Evolutionary conservation across 2,888 invertebrate genomes (phyloP).

Genomic region (Boloria selene): DNA sequence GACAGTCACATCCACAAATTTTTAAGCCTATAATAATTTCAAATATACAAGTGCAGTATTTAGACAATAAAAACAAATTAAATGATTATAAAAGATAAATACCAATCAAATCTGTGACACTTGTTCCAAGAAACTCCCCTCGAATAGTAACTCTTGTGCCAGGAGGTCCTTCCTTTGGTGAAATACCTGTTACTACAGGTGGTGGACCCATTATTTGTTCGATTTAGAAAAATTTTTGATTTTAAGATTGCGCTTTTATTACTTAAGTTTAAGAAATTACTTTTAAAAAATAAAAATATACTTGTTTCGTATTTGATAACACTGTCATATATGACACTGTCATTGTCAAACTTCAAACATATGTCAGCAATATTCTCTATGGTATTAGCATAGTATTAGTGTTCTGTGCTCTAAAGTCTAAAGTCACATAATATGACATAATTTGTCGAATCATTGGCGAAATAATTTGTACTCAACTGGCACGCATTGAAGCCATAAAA

Average conservation of each 20-base stretch:
- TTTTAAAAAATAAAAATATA: background rate
- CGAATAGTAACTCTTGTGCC: slow-evolving; percentile 97
- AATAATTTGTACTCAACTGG: no score
- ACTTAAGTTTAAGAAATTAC: background rate
- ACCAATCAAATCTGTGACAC: slow-evolving; percentile 93
- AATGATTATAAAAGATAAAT: slow-evolving; percentile 42
- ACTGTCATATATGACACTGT: no score
- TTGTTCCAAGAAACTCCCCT: slow-evolving; percentile 96
- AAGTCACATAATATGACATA: no score
- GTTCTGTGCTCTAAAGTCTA: no score
- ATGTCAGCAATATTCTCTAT: no score
- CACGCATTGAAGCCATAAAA: no score
- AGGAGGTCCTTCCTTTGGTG: slow-evolving; percentile 99
- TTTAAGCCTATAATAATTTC: slow-evolving; percentile 86
- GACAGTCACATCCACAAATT: slow-evolving; percentile 97
- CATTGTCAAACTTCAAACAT: no score
- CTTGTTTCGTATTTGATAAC: background rate
- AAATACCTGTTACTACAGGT: slow-evolving; percentile 97
- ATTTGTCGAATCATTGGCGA: no score
- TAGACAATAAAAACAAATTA: no score
- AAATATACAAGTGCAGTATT: no score
- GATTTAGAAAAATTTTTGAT: background rate
- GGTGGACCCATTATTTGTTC: slow-evolving; percentile 84
- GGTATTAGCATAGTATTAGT: no score
- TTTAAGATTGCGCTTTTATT: no score